phyloP scores from a whole-genome alignment of 2,113 vertebrate genomes.

The Phocoena sinus region DNA sequence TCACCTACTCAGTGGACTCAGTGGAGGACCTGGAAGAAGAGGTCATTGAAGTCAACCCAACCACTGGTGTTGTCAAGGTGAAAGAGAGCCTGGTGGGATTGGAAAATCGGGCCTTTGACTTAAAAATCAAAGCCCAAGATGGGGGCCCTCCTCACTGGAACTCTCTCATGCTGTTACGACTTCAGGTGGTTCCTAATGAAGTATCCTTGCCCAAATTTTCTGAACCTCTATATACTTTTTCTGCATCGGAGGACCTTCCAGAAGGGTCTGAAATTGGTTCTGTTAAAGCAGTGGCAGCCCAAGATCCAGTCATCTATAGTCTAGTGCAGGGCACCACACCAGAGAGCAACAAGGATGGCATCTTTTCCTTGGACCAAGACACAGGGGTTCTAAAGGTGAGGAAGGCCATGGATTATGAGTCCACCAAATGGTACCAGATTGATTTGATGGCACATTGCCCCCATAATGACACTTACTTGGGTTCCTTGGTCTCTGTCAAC shows the following conservation, averaged over 20 bases:
- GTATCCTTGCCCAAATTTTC: conserved; percentile 93
- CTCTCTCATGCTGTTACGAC: conserved; percentile 89
- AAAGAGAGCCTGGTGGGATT: conserved; percentile 92
- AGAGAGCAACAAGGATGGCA: conserved; percentile 93
- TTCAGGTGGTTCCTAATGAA: conserved; percentile 92
- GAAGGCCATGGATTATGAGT: conserved; percentile 93
- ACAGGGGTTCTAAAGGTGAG: conserved; percentile 90
- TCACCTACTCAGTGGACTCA: conserved; percentile 92
- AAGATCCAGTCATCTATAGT: conserved; percentile 94
- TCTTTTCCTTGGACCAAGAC: conserved; percentile 89
- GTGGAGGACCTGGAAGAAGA: conserved; percentile 86
- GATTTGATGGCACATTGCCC: conserved; percentile 92
- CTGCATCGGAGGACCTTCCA: conserved; percentile 91
- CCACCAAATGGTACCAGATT: conserved; percentile 95
- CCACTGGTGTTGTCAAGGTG: conserved; percentile 90
- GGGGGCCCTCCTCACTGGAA: conserved; percentile 92
- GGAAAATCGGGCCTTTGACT: conserved; percentile 94
- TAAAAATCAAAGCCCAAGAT: conserved; percentile 94
- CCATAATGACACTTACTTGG: conserved; percentile 89
- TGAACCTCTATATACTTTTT: conserved; percentile 95
- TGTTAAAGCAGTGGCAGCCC: conserved; percentile 87
- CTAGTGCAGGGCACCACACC: conserved; percentile 94
- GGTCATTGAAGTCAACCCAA: conserved; percentile 92
- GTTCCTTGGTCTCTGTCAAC: conserved; percentile 92
- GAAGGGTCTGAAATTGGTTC: conserved; percentile 92